Conservation (phyloP, 2,797 vertebrate genomes). For the Acanthurus lineatus region DNA sequence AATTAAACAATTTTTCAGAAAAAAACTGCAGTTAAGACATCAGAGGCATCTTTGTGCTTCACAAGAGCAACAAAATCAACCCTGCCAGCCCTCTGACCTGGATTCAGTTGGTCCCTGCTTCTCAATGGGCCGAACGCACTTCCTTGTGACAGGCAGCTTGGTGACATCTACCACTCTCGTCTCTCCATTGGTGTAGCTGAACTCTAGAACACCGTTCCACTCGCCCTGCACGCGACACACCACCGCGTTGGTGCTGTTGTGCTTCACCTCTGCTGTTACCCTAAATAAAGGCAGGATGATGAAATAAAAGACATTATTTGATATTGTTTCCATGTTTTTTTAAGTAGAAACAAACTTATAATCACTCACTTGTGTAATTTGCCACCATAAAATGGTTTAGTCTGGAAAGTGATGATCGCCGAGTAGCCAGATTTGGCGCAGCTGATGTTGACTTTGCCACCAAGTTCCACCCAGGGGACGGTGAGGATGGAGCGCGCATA, state of each 20-base stretch:
- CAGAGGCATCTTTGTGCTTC: neutral
- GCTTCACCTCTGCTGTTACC: conserved; percentile 96
- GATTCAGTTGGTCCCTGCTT: conserved; percentile 95
- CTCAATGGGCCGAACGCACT: conserved; percentile 91
- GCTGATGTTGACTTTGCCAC: conserved; percentile 95
- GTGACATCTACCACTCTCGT: conserved; percentile 91
- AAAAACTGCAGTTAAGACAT: neutral
- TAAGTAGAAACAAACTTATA: no score
- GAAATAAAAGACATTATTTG: neutral
- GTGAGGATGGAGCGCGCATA: conserved; percentile 99
- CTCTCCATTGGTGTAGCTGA: conserved; percentile 92
- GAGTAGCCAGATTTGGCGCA: conserved; percentile 95
- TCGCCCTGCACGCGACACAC: conserved; percentile 97
- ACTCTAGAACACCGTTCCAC: conserved; percentile 96
- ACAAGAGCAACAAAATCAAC: neutral
- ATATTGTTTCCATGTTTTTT: no score
- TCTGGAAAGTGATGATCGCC: conserved; percentile 97
- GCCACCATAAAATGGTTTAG: conserved; percentile 98
- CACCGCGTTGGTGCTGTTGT: conserved; percentile 91
- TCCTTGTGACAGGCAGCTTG: conserved; percentile 91
- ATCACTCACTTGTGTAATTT: conserved; percentile 93
- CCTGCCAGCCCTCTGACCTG: conserved; percentile 83
- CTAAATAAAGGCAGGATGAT: conserved; percentile 68
- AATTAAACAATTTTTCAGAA: no score
- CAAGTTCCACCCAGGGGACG: conserved; percentile 98